Base-by-base conservation (phyloP, 2,888 invertebrate species). In the Meghimatium bilineatum region DNA sequence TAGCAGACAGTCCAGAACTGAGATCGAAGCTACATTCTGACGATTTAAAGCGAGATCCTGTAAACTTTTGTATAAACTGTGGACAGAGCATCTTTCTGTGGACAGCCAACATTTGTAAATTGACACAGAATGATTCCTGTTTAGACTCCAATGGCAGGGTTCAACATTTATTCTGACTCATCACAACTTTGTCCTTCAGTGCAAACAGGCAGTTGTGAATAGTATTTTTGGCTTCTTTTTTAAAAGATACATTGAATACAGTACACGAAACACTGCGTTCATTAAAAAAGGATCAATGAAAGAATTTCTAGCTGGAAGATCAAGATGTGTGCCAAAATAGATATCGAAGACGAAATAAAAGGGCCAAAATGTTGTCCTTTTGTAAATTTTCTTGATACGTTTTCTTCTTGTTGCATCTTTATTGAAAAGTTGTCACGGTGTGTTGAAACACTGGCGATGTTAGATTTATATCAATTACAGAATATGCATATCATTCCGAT, bases 111-210 rank as follows among this genome's bases (percentile, higher is more conserved):
- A 6, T 17, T 20, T 29, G 52, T 74, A 74, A 74, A 74, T 74
- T 74, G 74, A 74, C 74, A 49, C 74, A 52, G 74, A 1, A 29
- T 74, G 44, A 74, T 74, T 38, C 52, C 29, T 26, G 29, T 52
- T 29, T 32, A 71, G 36, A 26, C 71, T 71, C 38, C 38, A 1
- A 0, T 8, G 36, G 38, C 71, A 6, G 12, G 38, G 38, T 32
- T 71, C 3, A 26, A n/a, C 38, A 38, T 74, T 74, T 52, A 49
- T 29, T 32, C 74, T 49, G 29, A 32, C 32, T n/a, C 49, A 52
- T 6, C 49, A 52, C 29, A 17, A 17, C 44, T 49, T 49, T 44
- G 20, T 29, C 74, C 1, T 49, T 12, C 52, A 74, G 29, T 26
- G 6, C 74, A 74, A 74, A 74, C 32, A 74, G 12, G 44, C 52